phyloP scores from a whole-genome alignment of 2,113 vertebrate genomes.

The Cygnus buccinator region DNA sequence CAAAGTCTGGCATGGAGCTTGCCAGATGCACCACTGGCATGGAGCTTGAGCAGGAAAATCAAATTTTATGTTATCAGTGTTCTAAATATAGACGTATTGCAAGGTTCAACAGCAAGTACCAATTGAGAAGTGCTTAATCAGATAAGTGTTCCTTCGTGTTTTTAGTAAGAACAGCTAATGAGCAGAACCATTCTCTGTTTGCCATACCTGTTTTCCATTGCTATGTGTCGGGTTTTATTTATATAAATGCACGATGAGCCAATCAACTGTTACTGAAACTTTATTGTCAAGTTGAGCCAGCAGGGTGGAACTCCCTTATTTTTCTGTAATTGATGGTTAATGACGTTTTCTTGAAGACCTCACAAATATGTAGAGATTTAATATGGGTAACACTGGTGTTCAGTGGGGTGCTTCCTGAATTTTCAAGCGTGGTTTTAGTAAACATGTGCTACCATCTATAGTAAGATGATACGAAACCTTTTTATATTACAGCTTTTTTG shows the following conservation, averaged over 20 bases:
- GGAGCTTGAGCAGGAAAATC: background rate
- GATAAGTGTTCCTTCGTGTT: background rate
- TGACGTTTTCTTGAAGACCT: background rate
- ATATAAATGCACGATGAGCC: background rate
- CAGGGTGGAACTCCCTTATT: background rate
- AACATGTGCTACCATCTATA: background rate
- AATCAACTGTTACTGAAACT: background rate
- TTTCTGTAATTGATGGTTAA: background rate
- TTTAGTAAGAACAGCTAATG: background rate
- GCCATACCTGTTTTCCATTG: background rate
- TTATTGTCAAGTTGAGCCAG: background rate
- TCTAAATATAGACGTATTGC: background rate
- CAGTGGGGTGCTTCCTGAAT: background rate
- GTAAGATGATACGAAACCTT: rapidly evolving
- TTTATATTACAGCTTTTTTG: background rate
- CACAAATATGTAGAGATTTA: background rate
- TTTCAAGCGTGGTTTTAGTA: background rate
- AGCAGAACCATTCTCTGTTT: background rate
- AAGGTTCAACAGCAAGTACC: background rate
- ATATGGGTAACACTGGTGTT: background rate
- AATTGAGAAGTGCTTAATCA: slow-evolving; percentile 1
- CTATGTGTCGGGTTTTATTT: background rate
- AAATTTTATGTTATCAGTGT: background rate
- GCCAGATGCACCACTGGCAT: background rate
- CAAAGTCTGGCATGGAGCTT: background rate